Percentiles rank a stretch among this genome's conserved stretches.
These are phyloP conservation scores for Phorcus lineatus DNA, from an alignment of 2,888 invertebrate genomes.

Conservation along the genomic window DNA sequence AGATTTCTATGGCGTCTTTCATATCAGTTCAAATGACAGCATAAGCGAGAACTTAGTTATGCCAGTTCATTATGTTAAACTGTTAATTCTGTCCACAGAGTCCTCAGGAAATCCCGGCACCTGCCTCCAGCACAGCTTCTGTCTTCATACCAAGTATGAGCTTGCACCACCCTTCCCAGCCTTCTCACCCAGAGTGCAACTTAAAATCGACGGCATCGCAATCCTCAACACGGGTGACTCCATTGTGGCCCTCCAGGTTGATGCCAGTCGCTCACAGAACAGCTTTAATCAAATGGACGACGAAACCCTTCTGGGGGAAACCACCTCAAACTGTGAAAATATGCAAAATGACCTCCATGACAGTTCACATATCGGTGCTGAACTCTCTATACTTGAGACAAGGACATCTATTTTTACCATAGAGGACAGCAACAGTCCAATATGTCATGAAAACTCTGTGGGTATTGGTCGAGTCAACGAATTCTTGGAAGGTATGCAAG, in stretches of 20 bases:
- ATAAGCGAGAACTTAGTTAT: no score
- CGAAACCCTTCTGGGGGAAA: not conserved
- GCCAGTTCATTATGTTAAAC: no score
- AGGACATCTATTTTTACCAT: slow-evolving; percentile 9
- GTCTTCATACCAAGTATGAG: slow-evolving; percentile 93
- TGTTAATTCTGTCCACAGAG: slow-evolving; percentile 7
- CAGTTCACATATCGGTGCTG: slow-evolving; percentile 20
- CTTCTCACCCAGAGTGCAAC: slow-evolving; percentile 70
- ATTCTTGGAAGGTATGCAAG: slow-evolving; percentile 19
- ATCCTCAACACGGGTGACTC: slow-evolving; percentile 89
- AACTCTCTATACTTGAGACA: not conserved
- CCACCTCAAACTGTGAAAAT: not conserved
- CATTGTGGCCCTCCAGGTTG: slow-evolving; percentile 84
- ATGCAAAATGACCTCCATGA: not conserved
- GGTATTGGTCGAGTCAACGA: slow-evolving; percentile 14
- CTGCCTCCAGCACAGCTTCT: slow-evolving; percentile 92
- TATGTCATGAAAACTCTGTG: slow-evolving; percentile 1
- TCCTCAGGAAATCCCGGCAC: slow-evolving; percentile 35
- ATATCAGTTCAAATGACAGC: no score
- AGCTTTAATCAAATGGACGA: slow-evolving; percentile 18
- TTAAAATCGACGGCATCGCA: slow-evolving; percentile 80
- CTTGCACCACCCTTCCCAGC: slow-evolving; percentile 80
- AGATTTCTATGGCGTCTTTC: no score
- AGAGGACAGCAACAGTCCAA: slow-evolving; percentile 15
- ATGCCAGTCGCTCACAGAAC: slow-evolving; percentile 5